Percentiles rank a stretch among this genome's conserved stretches.
Evolutionary conservation across 2,113 vertebrate species (phyloP).

Genomic region (Tupaia tana): DNA sequence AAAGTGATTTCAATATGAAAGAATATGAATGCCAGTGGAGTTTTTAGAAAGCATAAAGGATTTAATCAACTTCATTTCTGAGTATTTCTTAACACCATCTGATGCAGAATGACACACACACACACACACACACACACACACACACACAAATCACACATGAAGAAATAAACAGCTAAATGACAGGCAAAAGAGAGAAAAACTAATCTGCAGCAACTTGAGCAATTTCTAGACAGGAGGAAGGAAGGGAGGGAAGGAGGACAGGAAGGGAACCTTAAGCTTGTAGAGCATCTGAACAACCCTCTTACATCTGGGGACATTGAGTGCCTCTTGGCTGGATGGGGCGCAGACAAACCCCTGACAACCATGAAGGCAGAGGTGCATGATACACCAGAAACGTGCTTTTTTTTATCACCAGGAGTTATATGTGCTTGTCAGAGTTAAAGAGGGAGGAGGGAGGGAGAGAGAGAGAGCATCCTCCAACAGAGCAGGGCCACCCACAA

Average conservation of each 20-base stretch:
- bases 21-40: background rate
- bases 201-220: background rate
- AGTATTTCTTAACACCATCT: background rate
- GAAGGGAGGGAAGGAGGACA: too few relatives aligned
- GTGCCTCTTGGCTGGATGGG: background rate
- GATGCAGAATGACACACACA: background rate
- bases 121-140: too few relatives aligned
- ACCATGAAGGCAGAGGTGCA: background rate
- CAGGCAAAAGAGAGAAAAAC: background rate
- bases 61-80: constrained; percentile 11
- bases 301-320: background rate
- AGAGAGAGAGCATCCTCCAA: too few relatives aligned
- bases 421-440: too few relatives aligned
- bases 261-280: background rate
- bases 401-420: too few relatives aligned
- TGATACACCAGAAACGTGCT: background rate
- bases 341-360: background rate
- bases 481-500: too few relatives aligned
- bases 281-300: background rate
- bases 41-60: background rate
- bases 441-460: too few relatives aligned
- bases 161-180: background rate
- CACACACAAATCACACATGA: background rate
- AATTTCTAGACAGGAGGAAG: background rate
- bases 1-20: constrained; percentile 42